Evolutionary conservation across 2,797 vertebrate species (phyloP).

Genomic region (Phylloscopus collybita): DNA sequence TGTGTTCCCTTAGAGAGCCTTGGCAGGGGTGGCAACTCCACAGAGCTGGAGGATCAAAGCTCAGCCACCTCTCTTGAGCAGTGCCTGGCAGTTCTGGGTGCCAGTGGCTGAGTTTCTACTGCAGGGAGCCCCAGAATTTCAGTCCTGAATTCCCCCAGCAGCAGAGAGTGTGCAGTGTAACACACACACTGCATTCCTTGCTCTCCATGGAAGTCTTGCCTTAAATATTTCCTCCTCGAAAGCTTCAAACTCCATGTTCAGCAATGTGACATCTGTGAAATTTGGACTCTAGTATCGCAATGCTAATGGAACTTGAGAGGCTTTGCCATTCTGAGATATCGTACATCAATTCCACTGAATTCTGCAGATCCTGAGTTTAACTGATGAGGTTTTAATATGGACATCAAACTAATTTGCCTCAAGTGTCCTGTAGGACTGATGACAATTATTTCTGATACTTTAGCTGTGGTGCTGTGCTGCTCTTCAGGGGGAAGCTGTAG

Average conservation of each 20-base stretch:
- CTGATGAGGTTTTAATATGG: background rate
- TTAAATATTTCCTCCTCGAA: background rate
- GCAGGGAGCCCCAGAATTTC: background rate
- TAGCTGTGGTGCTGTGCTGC: background rate
- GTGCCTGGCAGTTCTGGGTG: background rate
- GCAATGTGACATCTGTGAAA: background rate
- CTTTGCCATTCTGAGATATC: background rate
- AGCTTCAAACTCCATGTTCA: background rate
- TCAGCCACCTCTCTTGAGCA: background rate
- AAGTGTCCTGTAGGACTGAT: background rate
- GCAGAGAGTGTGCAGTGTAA: background rate
- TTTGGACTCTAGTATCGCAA: fast-evolving
- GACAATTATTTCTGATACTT: background rate
- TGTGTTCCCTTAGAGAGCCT: background rate
- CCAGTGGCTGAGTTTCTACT: background rate
- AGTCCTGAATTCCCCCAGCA: background rate
- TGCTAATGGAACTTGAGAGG: background rate
- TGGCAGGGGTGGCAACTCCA: background rate
- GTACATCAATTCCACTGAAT: background rate
- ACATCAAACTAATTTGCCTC: background rate
- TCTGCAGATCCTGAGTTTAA: background rate
- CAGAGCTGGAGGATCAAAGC: background rate
- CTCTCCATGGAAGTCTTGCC: background rate
- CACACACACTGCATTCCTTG: background rate
- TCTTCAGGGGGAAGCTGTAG: background rate